Evolutionary conservation across 2,113 vertebrate genomes (phyloP).

Genomic region (Sander lucioperca): DNA sequence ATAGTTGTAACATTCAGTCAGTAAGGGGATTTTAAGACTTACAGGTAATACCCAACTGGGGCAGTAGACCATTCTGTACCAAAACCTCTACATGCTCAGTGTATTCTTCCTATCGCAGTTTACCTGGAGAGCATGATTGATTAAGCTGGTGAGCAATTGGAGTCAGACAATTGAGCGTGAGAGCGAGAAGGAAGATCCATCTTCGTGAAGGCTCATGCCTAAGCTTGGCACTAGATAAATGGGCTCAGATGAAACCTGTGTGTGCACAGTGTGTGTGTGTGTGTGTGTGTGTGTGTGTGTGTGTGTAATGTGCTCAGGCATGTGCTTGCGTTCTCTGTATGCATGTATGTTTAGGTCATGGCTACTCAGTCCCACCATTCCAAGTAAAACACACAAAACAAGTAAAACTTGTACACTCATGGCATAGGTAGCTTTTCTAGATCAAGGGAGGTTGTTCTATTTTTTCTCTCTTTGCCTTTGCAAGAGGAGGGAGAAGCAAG

Average conservation of each 20-base stretch:
- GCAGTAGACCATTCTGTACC: not conserved
- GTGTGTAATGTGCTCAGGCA: not conserved
- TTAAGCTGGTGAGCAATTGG: conserved; percentile 70
- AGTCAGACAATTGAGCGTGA: conserved; percentile 74
- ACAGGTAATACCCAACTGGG: not conserved
- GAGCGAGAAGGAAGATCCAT: conserved; percentile 74
- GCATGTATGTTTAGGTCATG: not conserved
- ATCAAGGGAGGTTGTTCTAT: conserved; percentile 30
- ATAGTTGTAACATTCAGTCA: not conserved
- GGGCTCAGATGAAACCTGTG: conserved; percentile 36
- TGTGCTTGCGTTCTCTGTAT: not conserved
- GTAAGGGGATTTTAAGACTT: not conserved
- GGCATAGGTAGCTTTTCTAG: not conserved
- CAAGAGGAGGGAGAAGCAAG: not conserved
- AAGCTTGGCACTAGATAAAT: conserved; percentile 75
- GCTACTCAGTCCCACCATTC: not conserved
- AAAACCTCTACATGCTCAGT: not conserved
- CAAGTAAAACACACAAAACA: conserved; percentile 5
- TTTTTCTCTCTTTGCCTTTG: not conserved
- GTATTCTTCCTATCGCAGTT: conserved; percentile 33
- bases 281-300: not conserved
- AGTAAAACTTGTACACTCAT: not conserved
- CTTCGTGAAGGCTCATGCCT: conserved; percentile 78
- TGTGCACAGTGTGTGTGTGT: conserved; percentile 4
- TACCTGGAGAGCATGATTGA: conserved; percentile 74